Evolutionary conservation across 2,888 invertebrate genomes (phyloP).

Genomic region (Hirtodrosophila confusa): DNA sequence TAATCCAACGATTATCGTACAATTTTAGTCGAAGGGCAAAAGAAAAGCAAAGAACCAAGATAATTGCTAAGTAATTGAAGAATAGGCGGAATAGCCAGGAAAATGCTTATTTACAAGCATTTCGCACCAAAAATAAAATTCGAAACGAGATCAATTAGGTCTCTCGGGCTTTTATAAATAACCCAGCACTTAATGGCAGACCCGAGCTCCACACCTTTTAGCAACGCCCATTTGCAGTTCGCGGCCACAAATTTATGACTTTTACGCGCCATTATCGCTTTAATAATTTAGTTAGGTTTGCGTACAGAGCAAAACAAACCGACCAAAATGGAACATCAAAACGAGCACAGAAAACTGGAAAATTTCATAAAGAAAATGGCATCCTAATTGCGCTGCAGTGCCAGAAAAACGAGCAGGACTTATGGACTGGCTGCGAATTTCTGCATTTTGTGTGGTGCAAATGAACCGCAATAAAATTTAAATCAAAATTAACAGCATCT

Average conservation of each 20-base stretch:
- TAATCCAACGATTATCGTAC: constrained; percentile 53
- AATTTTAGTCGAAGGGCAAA: constrained; percentile 34
- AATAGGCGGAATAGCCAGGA: constrained; percentile 6
- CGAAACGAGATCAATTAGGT: constrained; percentile 47
- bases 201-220: constrained; percentile 36
- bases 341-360: constrained; percentile 18
- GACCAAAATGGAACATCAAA: constrained; percentile 18
- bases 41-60: constrained; percentile 21
- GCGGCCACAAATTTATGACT: constrained; percentile 59
- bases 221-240: constrained; percentile 31
- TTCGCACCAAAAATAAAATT: constrained; percentile 14
- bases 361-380: constrained; percentile 23
- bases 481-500: constrained; percentile 44
- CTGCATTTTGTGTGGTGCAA: constrained; percentile 43
- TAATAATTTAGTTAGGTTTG: constrained; percentile 65
- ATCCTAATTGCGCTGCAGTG: neutral
- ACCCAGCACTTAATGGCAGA: constrained; percentile 48
- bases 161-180: constrained; percentile 29
- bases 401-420: constrained; percentile 23
- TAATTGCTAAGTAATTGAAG: constrained; percentile 18
- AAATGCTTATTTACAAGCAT: constrained; percentile 1
- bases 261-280: constrained; percentile 70
- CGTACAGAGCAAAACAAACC: constrained; percentile 27
- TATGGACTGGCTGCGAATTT: constrained; percentile 1
- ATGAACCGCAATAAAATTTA: constrained; percentile 67